Percentiles rank a stretch among this genome's conserved stretches.
Conservation (phyloP, 2,888 invertebrate species). For the Nomada fabriciana region DNA sequence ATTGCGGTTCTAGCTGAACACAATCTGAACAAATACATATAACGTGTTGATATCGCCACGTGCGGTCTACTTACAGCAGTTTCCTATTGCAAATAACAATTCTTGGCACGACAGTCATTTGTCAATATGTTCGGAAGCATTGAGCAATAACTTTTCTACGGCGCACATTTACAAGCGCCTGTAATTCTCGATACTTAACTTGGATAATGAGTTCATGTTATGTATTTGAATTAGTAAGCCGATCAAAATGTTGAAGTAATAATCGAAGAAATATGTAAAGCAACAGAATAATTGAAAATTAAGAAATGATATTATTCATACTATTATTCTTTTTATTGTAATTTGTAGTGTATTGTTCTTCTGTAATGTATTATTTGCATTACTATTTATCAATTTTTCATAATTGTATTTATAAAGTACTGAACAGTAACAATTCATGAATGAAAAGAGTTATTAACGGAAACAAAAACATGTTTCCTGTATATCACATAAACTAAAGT, state of each 20-base stretch:
- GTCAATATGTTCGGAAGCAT: conserved; percentile 12
- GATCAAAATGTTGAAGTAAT: neutral
- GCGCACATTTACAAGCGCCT: neutral
- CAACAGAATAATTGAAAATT: no score
- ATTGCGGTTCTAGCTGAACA: conserved; percentile 25
- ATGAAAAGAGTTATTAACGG: neutral
- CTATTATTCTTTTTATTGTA: no score
- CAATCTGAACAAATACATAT: conserved; percentile 19
- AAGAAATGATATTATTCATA: no score
- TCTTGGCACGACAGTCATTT: conserved; percentile 14
- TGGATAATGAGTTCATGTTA: neutral
- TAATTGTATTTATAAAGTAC: no score
- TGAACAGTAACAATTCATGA: neutral
- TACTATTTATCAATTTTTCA: no score
- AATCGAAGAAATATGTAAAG: no score
- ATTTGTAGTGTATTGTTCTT: no score
- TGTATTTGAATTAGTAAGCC: neutral
- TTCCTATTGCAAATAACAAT: conserved; percentile 30
- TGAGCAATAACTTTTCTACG: conserved; percentile 27
- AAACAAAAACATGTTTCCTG: neutral
- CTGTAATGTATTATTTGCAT: no score
- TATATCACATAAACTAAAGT: no score
- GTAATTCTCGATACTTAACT: neutral
- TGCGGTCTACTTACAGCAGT: conserved; percentile 43
- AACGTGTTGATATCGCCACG: conserved; percentile 40